Conservation (phyloP, 2,888 invertebrate species). For the Hedya salicella region DNA sequence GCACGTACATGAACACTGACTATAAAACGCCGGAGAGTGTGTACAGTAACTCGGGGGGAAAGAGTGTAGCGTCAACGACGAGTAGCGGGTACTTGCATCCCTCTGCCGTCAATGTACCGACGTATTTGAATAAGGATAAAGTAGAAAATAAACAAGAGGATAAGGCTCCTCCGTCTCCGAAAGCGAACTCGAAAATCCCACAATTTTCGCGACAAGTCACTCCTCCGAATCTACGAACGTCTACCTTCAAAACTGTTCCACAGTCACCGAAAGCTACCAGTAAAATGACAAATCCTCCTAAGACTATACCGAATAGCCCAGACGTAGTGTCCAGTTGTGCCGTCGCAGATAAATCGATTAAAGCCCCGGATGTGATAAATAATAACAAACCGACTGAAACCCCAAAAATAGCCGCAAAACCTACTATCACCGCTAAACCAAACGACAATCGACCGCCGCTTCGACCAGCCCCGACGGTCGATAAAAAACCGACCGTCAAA, state of each 20-base stretch:
- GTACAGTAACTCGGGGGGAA: constrained; percentile 86
- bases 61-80: constrained; percentile 85
- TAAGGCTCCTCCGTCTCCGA: constrained; percentile 71
- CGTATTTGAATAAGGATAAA: constrained; percentile 63
- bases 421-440: constrained; percentile 71
- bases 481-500: constrained; percentile 71
- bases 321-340: constrained; percentile 90
- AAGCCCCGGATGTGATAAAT: constrained; percentile 87
- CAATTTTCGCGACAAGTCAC: constrained; percentile 78
- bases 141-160: constrained; percentile 64
- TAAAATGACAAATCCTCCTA: constrained; percentile 64
- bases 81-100: constrained; percentile 91
- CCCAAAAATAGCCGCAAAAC: constrained; percentile 77
- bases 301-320: constrained; percentile 85
- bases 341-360: constrained; percentile 78
- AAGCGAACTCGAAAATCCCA: constrained; percentile 79
- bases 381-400: constrained; percentile 75
- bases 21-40: constrained; percentile 86
- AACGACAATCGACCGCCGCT: constrained; percentile 73
- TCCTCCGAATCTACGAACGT: constrained; percentile 80
- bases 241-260: constrained; percentile 73
- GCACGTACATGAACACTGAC: constrained; percentile 87
- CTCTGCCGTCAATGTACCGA: constrained; percentile 88
- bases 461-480: constrained; percentile 70
- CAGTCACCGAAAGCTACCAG: constrained; percentile 70